Percentiles rank a stretch among this genome's conserved stretches.
These are phyloP conservation scores for Tricholaema leucomelas DNA, from an alignment of 2,113 vertebrate genomes.

Conservation along the genomic window DNA sequence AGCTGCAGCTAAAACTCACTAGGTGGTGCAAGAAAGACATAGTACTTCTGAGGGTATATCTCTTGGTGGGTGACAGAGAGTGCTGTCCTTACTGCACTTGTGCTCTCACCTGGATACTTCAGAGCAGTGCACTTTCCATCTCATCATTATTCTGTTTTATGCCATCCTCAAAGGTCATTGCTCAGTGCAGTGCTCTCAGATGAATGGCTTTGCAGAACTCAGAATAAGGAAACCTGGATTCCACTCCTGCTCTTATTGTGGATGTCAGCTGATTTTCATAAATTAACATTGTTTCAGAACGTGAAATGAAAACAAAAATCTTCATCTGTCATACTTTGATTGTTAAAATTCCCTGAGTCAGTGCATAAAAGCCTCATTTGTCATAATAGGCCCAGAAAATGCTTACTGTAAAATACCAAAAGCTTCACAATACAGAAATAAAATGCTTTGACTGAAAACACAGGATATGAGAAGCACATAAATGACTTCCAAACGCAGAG, in stretches of 20 bases:
- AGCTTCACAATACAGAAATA: background rate
- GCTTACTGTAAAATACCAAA: background rate
- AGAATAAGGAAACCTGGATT: background rate
- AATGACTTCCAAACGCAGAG: background rate
- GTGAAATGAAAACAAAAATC: background rate
- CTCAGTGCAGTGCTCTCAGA: background rate
- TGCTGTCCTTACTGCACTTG: fast-evolving
- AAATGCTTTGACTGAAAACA: background rate
- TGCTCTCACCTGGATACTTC: background rate
- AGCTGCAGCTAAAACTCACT: conserved; percentile 36
- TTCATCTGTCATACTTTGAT: background rate
- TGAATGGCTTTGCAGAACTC: background rate
- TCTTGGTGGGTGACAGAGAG: background rate
- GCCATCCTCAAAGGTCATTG: background rate
- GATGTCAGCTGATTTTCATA: background rate
- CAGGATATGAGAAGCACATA: background rate
- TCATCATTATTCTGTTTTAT: background rate
- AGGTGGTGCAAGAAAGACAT: conserved; percentile 50
- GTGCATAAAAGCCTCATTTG: background rate
- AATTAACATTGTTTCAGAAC: background rate
- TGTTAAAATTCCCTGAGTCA: background rate
- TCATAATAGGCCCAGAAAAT: background rate
- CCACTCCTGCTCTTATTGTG: background rate
- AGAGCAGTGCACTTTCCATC: background rate
- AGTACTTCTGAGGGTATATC: background rate